A percentile compares a stretch with the other conserved stretches of the same genome.
phyloP scores from a whole-genome alignment of 2,888 invertebrate species.

The Antheraea yamamai region DNA sequence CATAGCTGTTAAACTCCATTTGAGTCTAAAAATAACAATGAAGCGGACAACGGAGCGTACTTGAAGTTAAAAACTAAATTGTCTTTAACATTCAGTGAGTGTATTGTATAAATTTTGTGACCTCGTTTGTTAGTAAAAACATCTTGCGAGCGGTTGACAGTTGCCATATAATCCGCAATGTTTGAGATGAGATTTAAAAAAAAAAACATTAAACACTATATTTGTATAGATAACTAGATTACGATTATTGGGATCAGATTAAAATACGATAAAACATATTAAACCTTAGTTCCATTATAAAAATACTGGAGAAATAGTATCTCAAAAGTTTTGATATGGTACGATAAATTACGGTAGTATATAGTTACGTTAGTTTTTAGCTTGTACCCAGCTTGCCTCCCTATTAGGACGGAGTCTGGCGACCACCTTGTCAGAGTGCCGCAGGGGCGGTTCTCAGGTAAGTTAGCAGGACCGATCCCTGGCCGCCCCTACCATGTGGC shows the following conservation, averaged over 20 bases:
- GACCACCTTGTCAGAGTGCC: no score
- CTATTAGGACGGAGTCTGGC: no score
- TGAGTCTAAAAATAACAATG: conserved; percentile 5
- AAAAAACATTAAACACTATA: not conserved
- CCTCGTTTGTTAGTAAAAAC: conserved; percentile 17
- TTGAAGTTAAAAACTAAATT: conserved; percentile 14
- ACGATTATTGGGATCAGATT: not conserved
- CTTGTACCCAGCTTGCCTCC: no score
- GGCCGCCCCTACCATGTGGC: no score
- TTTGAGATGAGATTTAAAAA: not conserved
- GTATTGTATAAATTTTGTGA: conserved; percentile 19
- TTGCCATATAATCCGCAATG: not conserved
- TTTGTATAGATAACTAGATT: not conserved
- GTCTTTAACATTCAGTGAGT: conserved; percentile 13
- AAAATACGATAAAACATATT: not conserved
- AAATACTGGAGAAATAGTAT: not conserved
- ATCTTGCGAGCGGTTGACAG: conserved; percentile 14
- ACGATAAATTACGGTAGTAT: no score
- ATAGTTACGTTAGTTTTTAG: no score
- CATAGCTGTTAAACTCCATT: not conserved
- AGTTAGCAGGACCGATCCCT: no score
- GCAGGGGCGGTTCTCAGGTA: no score
- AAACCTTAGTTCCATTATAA: not conserved
- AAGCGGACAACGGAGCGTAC: not conserved
- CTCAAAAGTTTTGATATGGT: no score